Evolutionary conservation across 2,888 invertebrate species (phyloP).

Genomic region (Cylindroiulus punctatus): DNA sequence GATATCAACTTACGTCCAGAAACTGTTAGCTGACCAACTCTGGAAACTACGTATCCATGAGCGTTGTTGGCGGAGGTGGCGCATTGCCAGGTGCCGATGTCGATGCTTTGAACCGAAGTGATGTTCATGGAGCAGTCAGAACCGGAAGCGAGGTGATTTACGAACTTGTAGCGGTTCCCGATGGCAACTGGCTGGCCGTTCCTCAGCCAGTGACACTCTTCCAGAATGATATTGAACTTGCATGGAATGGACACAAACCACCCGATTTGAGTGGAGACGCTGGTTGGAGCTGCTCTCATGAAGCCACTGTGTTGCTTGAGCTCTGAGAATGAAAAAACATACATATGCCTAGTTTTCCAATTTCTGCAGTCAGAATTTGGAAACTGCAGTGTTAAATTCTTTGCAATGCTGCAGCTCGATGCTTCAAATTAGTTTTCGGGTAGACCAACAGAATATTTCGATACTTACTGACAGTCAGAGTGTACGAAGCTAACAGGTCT

Average conservation of each 20-base stretch:
- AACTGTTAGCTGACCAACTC: background rate
- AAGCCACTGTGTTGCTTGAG: background rate
- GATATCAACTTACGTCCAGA: background rate
- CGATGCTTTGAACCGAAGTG: background rate
- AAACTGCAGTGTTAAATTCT: no score
- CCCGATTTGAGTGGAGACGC: background rate
- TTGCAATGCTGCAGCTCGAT: no score
- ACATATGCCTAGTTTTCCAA: no score
- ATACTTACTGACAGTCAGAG: background rate
- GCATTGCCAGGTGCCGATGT: constrained; percentile 1
- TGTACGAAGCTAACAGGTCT: background rate
- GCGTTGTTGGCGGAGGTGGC: background rate
- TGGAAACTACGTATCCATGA: background rate
- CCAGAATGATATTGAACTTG: background rate
- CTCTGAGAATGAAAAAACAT: background rate
- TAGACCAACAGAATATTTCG: no score
- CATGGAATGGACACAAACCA: background rate
- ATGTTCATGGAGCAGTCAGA: constrained; percentile 13
- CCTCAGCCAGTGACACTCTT: constrained; percentile 9
- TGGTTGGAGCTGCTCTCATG: background rate
- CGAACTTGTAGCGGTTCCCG: background rate
- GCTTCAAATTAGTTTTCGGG: no score
- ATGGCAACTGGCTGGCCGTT: background rate
- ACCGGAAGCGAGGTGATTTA: background rate
- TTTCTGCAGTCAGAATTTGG: no score